Evolutionary conservation across 2,113 vertebrate species (phyloP).

Genomic region (Monarcha castaneiventris): DNA sequence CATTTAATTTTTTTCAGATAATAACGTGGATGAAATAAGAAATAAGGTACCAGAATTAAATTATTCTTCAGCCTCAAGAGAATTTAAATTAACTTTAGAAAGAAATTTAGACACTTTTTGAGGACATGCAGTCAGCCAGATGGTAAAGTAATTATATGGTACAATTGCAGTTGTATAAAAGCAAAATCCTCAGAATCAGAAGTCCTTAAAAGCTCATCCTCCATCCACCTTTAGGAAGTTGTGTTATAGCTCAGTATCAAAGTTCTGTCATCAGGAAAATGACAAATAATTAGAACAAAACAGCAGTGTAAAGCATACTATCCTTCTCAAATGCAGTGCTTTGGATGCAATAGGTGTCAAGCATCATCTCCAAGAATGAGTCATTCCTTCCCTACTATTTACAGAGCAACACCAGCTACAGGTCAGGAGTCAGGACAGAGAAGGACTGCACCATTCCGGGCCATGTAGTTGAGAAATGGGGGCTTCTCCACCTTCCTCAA

Average conservation of each 20-base stretch:
- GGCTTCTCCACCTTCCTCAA: neutral
- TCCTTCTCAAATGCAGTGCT: neutral
- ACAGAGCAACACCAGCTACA: neutral
- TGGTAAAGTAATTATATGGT: neutral
- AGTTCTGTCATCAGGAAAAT: neutral
- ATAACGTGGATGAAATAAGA: neutral
- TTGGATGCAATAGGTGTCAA: neutral
- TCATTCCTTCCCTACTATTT: neutral
- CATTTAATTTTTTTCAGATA: neutral
- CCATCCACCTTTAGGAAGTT: neutral
- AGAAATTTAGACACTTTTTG: neutral
- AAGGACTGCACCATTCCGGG: neutral
- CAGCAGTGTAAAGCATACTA: neutral
- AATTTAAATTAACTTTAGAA: neutral
- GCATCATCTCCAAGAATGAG: rapidly evolving
- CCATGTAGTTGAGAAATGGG: neutral
- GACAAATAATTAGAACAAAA: neutral
- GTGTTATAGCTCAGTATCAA: neutral
- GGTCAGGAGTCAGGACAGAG: neutral
- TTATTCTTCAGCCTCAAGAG: neutral
- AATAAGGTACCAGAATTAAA: neutral
- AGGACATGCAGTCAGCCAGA: neutral
- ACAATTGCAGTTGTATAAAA: neutral
- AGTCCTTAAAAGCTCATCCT: neutral
- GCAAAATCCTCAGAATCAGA: neutral